phyloP scores from a whole-genome alignment of 37 sponge, comb jelly and placozoan genomes.

The Hexactinellida sp. region DNA sequence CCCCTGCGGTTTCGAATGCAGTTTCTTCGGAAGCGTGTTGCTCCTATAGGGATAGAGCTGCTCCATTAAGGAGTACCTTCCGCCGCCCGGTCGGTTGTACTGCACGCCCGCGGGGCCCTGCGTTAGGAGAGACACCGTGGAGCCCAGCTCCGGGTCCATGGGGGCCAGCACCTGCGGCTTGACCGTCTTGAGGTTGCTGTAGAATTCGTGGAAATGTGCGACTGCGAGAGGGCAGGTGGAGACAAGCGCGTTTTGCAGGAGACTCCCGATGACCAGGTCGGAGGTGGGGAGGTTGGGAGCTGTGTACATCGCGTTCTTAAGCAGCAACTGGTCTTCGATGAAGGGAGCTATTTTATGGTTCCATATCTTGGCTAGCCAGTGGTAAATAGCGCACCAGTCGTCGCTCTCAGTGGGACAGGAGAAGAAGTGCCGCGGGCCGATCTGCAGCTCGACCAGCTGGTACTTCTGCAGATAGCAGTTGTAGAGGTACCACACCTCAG shows the following conservation, averaged over 20 bases:
- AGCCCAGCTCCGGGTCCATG: background rate
- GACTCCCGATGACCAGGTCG: background rate
- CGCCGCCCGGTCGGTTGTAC: background rate
- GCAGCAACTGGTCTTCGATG: slow-evolving; percentile 21
- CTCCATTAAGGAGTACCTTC: background rate
- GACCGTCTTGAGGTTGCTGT: background rate
- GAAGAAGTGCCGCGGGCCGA: slow-evolving; percentile 28
- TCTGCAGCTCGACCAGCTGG: slow-evolving; percentile 22
- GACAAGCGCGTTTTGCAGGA: background rate
- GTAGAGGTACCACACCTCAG: slow-evolving; percentile 51
- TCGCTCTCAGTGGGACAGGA: slow-evolving; percentile 14
- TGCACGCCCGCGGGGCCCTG: background rate
- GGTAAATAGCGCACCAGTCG: background rate
- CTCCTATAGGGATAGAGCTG: background rate
- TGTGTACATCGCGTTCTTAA: background rate
- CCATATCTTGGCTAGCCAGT: slow-evolving; percentile 52
- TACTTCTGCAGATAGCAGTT: slow-evolving; percentile 38
- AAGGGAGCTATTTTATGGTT: slow-evolving; percentile 45
- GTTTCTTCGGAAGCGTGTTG: background rate
- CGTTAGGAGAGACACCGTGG: background rate
- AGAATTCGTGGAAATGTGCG: slow-evolving; percentile 11
- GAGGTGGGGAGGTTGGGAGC: background rate
- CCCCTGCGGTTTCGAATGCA: background rate
- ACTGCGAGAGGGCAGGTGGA: background rate
- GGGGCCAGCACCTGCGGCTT: background rate